phyloP scores from a whole-genome alignment of 2,113 vertebrate genomes.

The Emydura subglobosa region DNA sequence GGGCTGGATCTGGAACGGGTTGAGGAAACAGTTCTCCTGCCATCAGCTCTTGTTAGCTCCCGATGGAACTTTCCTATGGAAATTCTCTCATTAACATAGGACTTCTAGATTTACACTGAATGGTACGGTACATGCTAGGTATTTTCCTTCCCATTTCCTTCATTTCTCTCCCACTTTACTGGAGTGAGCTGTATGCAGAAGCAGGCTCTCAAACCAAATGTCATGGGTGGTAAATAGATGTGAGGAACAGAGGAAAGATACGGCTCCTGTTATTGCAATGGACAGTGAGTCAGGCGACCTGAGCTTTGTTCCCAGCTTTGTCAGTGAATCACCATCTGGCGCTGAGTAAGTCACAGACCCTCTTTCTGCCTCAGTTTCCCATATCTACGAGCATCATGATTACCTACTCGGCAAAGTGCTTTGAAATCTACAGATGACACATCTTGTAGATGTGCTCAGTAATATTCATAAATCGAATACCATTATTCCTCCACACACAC shows the following conservation, averaged over 20 bases:
- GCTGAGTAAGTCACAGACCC: background rate
- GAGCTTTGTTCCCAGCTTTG: background rate
- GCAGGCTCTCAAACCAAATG: background rate
- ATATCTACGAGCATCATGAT: rapidly evolving
- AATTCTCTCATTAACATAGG: background rate
- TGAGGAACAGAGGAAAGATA: background rate
- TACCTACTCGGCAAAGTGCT: background rate
- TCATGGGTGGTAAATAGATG: background rate
- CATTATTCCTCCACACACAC: background rate
- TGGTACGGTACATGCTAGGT: rapidly evolving
- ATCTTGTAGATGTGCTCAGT: rapidly evolving
- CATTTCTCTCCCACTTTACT: rapidly evolving
- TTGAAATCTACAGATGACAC: rapidly evolving
- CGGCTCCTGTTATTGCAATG: rapidly evolving
- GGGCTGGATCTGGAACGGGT: background rate
- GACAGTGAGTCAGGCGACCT: too few relatives aligned
- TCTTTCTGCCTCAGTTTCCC: background rate
- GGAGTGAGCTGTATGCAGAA: background rate
- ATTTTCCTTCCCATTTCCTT: background rate
- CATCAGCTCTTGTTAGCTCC: background rate
- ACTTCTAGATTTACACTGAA: background rate
- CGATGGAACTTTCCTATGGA: rapidly evolving
- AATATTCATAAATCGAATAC: background rate
- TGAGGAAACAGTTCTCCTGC: background rate
- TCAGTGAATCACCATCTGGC: background rate